Evolutionary conservation across 2,888 invertebrate species (phyloP), one percentile per base, ranked within the genome.

Genomic region (Acleris emargana): DNA sequence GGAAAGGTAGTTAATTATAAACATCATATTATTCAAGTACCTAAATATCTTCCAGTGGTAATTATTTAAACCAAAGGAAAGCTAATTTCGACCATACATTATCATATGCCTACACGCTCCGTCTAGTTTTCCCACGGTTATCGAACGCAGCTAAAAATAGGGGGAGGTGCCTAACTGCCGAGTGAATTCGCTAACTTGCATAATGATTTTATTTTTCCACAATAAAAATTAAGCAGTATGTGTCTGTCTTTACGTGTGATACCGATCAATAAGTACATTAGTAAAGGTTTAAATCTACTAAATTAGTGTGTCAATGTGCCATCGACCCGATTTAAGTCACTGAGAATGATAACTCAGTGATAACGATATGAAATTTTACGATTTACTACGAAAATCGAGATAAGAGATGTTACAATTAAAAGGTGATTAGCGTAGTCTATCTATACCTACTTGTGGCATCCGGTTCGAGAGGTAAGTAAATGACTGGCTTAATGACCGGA

Each of bases 51-150:
- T 38, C 13, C 13, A 13, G 3, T 38, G 13, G 4, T 38, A 38
- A 38, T 38, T 38, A 38, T 38, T 13, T 13, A 38, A 9, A 13
- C 4, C 38, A 38, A 38, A 38, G 13, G 38, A 38, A 38, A 38
- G 38, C 38, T 13, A 38, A 13, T 38, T 13, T 13, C 13, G 4
- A 38, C 9, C 32, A 32, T 32, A 38, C 38, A 38, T 38, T 4
- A 13, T 38, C 38, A 4, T 38, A 32, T 43, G 20, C 55, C 22
- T 58, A 47, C 61, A 68, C 67, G 66, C 66, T 68, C 25, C 59
- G 63, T 25, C 57, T 67, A 38, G 11, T 61, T 61, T 70, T 71
- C 71, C 68, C 71, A 71, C 71, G 69, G 58, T 53, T 69, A 69
- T 67, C 68, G 69, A 69, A 66, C 62, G 18, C 45, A 42, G 49